Percentiles rank a stretch among this genome's conserved stretches.
phyloP scores from a whole-genome alignment of 2,113 vertebrate species.

The Nesogale talazaci region DNA sequence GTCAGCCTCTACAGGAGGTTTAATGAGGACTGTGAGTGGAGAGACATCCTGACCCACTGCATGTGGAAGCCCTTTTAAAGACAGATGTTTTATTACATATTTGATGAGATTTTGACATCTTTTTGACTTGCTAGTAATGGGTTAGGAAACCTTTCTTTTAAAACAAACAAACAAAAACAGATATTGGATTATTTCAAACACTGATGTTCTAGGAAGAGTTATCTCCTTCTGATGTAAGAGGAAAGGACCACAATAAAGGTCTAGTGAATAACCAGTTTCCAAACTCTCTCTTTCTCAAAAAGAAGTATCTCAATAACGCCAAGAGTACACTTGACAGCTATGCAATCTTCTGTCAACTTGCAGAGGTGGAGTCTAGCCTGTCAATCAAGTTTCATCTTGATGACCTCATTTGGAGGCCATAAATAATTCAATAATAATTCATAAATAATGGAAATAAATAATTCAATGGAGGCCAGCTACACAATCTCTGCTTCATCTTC shows the following conservation, averaged over 20 bases:
- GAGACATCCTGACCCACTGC: background rate
- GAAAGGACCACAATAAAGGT: background rate
- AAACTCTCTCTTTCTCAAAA: too few relatives aligned
- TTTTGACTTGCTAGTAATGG: background rate
- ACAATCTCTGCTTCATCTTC: too few relatives aligned
- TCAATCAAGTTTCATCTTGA: too few relatives aligned
- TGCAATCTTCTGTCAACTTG: too few relatives aligned
- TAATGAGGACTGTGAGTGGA: background rate
- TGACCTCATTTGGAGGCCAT: too few relatives aligned
- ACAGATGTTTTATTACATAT: conserved; percentile 17
- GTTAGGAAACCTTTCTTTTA: background rate
- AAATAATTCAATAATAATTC: too few relatives aligned
- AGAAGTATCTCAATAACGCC: too few relatives aligned
- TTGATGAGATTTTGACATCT: conserved; percentile 1
- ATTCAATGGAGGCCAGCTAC: too few relatives aligned
- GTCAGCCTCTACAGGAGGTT: background rate
- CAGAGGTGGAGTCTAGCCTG: too few relatives aligned
- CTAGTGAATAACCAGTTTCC: too few relatives aligned
- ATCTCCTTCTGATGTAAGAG: background rate
- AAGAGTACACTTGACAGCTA: too few relatives aligned
- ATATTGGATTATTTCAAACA: background rate
- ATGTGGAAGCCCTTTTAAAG: background rate
- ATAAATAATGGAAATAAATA: too few relatives aligned
- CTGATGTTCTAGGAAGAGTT: background rate
- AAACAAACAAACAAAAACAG: background rate